Percentiles rank a stretch among this genome's conserved stretches.
Conservation (phyloP, 2,113 vertebrate species). For the Aplodontia rufa region DNA sequence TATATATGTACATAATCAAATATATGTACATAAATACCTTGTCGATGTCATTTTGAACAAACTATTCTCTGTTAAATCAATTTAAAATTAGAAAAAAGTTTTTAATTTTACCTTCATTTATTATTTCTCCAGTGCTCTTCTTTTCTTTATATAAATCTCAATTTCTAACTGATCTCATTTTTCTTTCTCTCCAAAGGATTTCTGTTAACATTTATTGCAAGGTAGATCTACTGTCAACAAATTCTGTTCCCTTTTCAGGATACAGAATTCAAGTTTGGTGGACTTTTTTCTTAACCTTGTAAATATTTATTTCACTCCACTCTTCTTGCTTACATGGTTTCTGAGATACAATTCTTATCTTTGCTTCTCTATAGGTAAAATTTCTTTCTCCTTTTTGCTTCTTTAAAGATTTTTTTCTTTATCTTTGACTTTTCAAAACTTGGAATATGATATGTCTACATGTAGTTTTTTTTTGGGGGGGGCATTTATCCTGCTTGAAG, state of each 20-base stretch:
- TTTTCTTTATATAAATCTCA: background rate
- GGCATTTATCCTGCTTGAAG: background rate
- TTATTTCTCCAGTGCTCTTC: background rate
- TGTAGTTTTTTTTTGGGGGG: background rate
- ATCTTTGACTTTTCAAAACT: background rate
- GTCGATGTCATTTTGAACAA: background rate
- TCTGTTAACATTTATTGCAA: background rate
- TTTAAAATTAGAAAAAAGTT: background rate
- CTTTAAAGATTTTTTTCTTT: background rate
- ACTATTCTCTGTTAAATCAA: background rate
- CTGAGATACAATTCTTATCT: background rate
- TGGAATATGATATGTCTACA: background rate
- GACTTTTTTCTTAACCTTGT: background rate
- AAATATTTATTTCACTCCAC: background rate
- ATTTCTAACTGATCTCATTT: background rate
- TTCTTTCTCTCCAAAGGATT: background rate
- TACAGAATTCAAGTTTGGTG: too few relatives aligned
- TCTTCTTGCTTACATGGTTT: too few relatives aligned
- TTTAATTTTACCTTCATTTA: background rate
- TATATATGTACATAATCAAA: background rate
- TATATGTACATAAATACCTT: background rate
- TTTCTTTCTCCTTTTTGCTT: too few relatives aligned
- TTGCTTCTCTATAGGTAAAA: background rate
- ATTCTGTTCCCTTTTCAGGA: too few relatives aligned
- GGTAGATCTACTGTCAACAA: background rate